Percentiles rank a stretch among this genome's conserved stretches.
These are phyloP conservation scores for Tineola bisselliella DNA, from an alignment of 2,888 invertebrate genomes.

Conservation along the genomic window DNA sequence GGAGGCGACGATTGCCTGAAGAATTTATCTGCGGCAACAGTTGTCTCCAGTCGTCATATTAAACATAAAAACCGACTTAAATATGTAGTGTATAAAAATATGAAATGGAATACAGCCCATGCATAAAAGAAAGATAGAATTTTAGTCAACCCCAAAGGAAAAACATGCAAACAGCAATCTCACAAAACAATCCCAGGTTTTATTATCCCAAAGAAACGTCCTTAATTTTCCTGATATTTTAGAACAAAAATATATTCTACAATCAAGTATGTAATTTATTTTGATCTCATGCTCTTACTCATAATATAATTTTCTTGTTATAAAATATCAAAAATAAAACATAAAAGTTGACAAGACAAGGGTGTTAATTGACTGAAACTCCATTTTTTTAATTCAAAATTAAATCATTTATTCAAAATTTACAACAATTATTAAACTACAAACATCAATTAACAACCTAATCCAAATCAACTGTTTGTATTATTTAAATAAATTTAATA, in stretches of 20 bases:
- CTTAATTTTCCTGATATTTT: not conserved
- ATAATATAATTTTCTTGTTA: not conserved
- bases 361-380: slow-evolving; percentile 70
- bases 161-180: not conserved
- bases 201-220: not conserved
- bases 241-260: not conserved
- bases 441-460: slow-evolving; percentile 65
- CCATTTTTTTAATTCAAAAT: slow-evolving; percentile 49
- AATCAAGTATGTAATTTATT: not conserved
- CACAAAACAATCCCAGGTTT: no score
- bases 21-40: no score
- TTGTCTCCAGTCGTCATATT: no score
- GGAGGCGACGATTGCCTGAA: no score
- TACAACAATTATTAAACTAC: slow-evolving; percentile 43
- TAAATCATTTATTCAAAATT: slow-evolving; percentile 58
- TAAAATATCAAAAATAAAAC: not conserved
- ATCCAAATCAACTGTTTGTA: slow-evolving; percentile 37
- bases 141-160: not conserved
- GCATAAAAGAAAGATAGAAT: not conserved
- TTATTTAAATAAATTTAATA: not conserved
- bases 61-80: no score
- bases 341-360: slow-evolving; percentile 47
- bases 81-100: not conserved
- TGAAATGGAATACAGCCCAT: not conserved
- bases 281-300: not conserved